Evolutionary conservation across 1,140 invertebrate genomes (phyloP).

Genomic region (Bactericera cockerelli): DNA sequence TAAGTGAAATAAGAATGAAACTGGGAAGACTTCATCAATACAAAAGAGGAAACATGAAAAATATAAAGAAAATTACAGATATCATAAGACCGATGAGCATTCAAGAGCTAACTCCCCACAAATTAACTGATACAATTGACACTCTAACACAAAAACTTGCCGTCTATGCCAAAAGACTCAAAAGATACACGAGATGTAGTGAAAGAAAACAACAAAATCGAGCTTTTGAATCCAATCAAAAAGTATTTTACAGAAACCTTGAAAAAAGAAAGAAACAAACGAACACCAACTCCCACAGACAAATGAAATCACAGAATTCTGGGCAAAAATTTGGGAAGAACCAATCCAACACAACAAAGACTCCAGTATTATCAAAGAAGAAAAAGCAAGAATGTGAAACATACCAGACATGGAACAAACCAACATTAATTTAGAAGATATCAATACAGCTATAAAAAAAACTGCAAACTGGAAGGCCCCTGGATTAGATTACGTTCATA

Average conservation of each 20-base stretch:
- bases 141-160: background rate
- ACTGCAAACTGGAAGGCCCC: constrained; percentile 9
- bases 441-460: background rate
- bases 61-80: background rate
- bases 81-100: background rate
- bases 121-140: background rate
- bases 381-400: background rate
- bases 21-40: background rate
- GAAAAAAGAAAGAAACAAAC: background rate
- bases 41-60: background rate
- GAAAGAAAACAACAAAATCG: background rate
- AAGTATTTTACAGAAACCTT: constrained; percentile 7
- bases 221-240: background rate
- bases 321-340: background rate
- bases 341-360: background rate
- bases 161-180: background rate
- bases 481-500: constrained; percentile 9
- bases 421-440: background rate
- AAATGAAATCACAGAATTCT: background rate
- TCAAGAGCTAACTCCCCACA: background rate
- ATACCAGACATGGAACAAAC: background rate
- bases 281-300: background rate
- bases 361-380: background rate
- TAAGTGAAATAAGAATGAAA: background rate
- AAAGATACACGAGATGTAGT: background rate